These are phyloP conservation scores for Sebastes steindachneri DNA, from an alignment of 2,797 vertebrate species.

Conservation along the genomic window DNA sequence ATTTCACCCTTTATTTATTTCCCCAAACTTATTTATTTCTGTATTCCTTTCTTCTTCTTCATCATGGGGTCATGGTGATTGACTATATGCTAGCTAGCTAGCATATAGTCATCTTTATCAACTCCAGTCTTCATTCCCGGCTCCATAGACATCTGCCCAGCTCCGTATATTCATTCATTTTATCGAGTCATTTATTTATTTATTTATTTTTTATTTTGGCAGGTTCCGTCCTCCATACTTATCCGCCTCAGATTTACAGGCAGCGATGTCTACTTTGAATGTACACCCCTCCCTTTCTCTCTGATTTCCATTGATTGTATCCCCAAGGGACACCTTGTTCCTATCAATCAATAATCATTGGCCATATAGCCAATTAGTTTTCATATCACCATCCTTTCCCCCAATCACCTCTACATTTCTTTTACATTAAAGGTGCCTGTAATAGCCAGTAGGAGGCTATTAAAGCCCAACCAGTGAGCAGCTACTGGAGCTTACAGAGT, in stretches of 20 bases:
- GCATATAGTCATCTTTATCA: no score
- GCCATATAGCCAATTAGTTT: neutral
- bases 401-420: neutral
- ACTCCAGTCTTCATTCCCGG: no score
- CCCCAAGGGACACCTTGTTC: neutral
- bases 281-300: neutral
- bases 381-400: neutral
- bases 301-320: neutral
- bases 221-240: neutral
- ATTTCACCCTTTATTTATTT: no score
- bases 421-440: slow-evolving; percentile 12
- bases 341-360: slow-evolving; percentile 27
- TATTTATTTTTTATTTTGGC: no score
- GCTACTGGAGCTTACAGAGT: slow-evolving; percentile 19
- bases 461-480: slow-evolving; percentile 27
- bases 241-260: neutral
- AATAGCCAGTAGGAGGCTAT: slow-evolving; percentile 15
- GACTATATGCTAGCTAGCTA: no score
- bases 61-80: no score
- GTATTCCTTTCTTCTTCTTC: no score
- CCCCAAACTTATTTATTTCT: no score
- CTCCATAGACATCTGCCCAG: no score
- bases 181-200: no score
- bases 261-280: neutral
- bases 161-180: no score